Percentiles rank a stretch among this genome's conserved stretches.
Conservation (phyloP, 1,140 invertebrate species). For the Babylonia areolata region DNA sequence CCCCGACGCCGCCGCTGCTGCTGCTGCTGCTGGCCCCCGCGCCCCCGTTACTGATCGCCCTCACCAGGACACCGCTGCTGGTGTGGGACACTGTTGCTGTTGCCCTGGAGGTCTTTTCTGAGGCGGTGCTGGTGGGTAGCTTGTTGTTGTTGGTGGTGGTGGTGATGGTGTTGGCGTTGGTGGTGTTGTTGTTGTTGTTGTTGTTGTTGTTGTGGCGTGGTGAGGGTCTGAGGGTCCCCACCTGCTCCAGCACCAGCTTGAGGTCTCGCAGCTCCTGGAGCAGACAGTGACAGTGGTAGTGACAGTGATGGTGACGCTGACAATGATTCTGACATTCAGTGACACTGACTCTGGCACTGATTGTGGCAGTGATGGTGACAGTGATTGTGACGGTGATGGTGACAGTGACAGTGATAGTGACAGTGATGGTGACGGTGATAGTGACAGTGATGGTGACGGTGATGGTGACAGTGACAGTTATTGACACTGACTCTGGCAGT, state of each 20-base stretch:
- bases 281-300: too few relatives aligned
- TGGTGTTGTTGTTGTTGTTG: not conserved
- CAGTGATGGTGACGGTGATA: too few relatives aligned
- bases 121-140: not conserved
- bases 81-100: not conserved
- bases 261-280: not conserved
- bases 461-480: too few relatives aligned
- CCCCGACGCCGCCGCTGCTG: too few relatives aligned
- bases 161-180: conserved; percentile 34
- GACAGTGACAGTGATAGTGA: too few relatives aligned
- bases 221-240: not conserved
- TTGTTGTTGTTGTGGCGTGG: not conserved
- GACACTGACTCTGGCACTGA: too few relatives aligned
- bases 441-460: too few relatives aligned
- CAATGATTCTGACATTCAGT: too few relatives aligned
- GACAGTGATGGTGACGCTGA: too few relatives aligned
- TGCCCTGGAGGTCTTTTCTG: not conserved
- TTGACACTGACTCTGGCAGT: too few relatives aligned
- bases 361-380: too few relatives aligned
- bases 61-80: not conserved
- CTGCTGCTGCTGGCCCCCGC: not conserved
- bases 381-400: too few relatives aligned
- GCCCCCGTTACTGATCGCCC: not conserved
- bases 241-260: not conserved
- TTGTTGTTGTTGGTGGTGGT: conserved; percentile 7